phyloP scores from a whole-genome alignment of 1,140 invertebrate species.

The Oedothorax gibbosus region DNA sequence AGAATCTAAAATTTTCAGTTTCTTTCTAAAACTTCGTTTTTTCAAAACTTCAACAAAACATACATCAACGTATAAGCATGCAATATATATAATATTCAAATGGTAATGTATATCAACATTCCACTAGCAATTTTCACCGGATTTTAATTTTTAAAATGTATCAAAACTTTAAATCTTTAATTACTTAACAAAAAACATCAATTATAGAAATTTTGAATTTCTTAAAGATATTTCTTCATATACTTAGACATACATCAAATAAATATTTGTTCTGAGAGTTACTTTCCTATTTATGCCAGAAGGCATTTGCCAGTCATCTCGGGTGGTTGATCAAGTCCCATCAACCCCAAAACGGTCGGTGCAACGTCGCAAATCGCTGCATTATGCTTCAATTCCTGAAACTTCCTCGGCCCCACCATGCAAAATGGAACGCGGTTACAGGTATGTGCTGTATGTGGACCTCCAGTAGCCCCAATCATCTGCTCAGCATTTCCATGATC shows the following conservation, averaged over 20 bases:
- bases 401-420: conserved; percentile 64
- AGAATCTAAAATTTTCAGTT: too few species aligned
- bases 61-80: too few species aligned
- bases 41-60: too few species aligned
- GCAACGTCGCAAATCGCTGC: conserved; percentile 71
- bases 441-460: conserved; percentile 71
- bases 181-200: too few species aligned
- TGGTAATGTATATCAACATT: neutral
- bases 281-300: conserved; percentile 24
- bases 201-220: too few species aligned
- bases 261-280: too few species aligned
- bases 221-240: too few species aligned
- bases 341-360: conserved; percentile 69
- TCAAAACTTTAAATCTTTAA: too few species aligned
- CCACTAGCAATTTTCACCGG: too few species aligned
- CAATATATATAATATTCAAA: neutral
- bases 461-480: conserved; percentile 69
- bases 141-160: too few species aligned
- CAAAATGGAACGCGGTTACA: conserved; percentile 67
- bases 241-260: too few species aligned
- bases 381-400: conserved; percentile 63
- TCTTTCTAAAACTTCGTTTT: too few species aligned
- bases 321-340: conserved; percentile 68
- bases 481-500: conserved; percentile 72
- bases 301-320: conserved; percentile 69